Percentiles rank a stretch among this genome's conserved stretches.
Conservation (phyloP, 2,113 vertebrate species). For the Rhipidura dahli region DNA sequence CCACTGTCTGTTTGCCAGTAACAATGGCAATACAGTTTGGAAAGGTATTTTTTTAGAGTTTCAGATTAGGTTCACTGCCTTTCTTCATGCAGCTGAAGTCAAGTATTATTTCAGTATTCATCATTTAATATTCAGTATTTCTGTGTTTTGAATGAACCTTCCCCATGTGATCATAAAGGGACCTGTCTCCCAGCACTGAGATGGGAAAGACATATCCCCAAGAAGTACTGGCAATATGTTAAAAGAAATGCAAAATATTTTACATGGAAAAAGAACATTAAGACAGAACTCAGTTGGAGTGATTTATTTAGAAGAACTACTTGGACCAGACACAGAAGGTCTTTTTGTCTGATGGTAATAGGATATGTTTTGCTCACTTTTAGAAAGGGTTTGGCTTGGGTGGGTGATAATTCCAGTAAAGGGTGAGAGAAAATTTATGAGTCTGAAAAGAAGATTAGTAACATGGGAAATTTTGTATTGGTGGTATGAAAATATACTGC, state of each 20-base stretch:
- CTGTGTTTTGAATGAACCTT: slow-evolving; percentile 41
- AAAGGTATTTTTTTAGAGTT: background rate
- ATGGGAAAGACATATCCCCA: background rate
- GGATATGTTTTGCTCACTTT: background rate
- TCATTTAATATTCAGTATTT: slow-evolving; percentile 36
- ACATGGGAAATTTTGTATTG: background rate
- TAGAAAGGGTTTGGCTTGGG: background rate
- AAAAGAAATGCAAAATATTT: slow-evolving; percentile 32
- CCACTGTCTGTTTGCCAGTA: background rate
- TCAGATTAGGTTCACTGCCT: slow-evolving; percentile 15
- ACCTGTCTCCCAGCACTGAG: background rate
- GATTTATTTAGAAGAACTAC: slow-evolving; percentile 28
- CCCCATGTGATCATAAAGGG: slow-evolving; percentile 35
- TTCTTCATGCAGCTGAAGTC: background rate
- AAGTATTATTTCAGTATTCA: slow-evolving; percentile 33
- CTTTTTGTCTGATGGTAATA: background rate
- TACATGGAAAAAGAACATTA: slow-evolving; percentile 14
- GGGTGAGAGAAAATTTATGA: slow-evolving; percentile 6
- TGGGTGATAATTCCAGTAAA: background rate
- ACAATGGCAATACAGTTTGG: slow-evolving; percentile 10
- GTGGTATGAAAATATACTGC: background rate
- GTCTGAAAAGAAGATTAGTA: slow-evolving; percentile 9
- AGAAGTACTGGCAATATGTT: background rate
- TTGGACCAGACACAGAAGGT: background rate
- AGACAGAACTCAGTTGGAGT: background rate